Conservation (phyloP, 2,797 vertebrate genomes). For the Arrhamphus sclerolepis region DNA sequence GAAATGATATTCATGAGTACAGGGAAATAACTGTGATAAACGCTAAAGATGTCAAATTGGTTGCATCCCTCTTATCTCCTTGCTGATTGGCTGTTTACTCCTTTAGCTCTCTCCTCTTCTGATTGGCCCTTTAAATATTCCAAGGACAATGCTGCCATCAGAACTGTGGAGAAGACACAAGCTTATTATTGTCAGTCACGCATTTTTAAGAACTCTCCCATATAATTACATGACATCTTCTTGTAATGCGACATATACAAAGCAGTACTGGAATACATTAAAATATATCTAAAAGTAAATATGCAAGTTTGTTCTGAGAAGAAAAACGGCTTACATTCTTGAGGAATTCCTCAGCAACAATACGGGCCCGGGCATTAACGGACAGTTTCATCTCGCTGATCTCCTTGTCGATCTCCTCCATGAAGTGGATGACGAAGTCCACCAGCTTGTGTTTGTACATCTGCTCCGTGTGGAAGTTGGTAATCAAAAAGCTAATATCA, state of each 20-base stretch:
- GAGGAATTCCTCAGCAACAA: constrained; percentile 97
- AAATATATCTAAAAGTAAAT: background rate
- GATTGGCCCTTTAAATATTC: constrained; percentile 49
- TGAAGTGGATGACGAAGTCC: constrained; percentile 98
- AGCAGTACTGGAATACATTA: too few relatives aligned
- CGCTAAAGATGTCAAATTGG: constrained; percentile 51
- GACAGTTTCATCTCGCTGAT: constrained; percentile 99
- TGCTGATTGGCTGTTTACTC: constrained; percentile 55
- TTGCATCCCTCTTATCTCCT: constrained; percentile 45
- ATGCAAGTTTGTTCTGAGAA: too few relatives aligned
- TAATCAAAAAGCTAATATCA: constrained; percentile 98
- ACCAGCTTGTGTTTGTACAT: constrained; percentile 99
- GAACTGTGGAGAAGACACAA: constrained; percentile 64
- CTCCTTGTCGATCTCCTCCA: constrained; percentile 99
- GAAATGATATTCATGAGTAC: constrained; percentile 70
- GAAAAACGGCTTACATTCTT: constrained; percentile 87
- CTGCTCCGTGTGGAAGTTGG: constrained; percentile 99
- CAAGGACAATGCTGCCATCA: constrained; percentile 54
- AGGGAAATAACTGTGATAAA: constrained; percentile 49
- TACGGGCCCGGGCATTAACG: constrained; percentile 93
- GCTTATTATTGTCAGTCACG: background rate
- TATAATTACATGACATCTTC: too few relatives aligned
- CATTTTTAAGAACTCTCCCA: background rate
- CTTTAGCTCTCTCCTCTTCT: constrained; percentile 37
- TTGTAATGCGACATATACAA: too few relatives aligned